phyloP scores from a whole-genome alignment of 2,113 vertebrate genomes.

The Myocastor coypus region DNA sequence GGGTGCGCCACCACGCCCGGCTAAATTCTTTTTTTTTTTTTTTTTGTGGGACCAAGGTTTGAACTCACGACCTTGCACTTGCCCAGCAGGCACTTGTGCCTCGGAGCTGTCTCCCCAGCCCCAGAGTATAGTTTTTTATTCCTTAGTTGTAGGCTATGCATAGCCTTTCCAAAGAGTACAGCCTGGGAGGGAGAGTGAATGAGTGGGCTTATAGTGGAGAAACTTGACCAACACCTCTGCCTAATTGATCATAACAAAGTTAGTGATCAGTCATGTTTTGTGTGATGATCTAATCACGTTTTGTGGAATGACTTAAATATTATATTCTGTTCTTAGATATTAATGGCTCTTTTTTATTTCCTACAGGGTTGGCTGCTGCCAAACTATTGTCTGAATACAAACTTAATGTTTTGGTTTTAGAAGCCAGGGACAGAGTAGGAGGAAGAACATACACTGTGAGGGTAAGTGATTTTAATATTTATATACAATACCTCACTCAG shows the following conservation, averaged over 20 bases:
- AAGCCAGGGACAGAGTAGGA: slow-evolving; percentile 90
- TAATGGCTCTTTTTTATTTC: slow-evolving; percentile 45
- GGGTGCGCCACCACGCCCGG: too few species aligned
- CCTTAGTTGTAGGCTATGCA: background rate
- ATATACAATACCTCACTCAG: background rate
- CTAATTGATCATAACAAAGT: slow-evolving; percentile 3
- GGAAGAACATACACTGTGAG: slow-evolving; percentile 90
- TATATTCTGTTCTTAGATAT: slow-evolving; percentile 27
- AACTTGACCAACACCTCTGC: background rate
- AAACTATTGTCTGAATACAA: slow-evolving; percentile 88
- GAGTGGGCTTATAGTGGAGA: background rate
- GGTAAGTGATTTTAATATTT: slow-evolving; percentile 81
- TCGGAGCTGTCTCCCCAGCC: too few species aligned
- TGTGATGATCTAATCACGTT: background rate
- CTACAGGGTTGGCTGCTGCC: slow-evolving; percentile 89
- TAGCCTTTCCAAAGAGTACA: slow-evolving; percentile 1
- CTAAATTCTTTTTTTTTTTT: too few species aligned
- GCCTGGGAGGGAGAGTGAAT: background rate
- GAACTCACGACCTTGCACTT: too few species aligned
- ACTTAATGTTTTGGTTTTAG: slow-evolving; percentile 88
- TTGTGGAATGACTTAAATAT: slow-evolving; percentile 49
- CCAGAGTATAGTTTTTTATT: too few species aligned
- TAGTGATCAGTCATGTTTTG: background rate
- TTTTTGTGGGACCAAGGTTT: too few species aligned
- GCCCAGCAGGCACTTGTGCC: too few species aligned